Conservation (phyloP, 2,797 vertebrate genomes). For the Gymnothorax javanicus region DNA sequence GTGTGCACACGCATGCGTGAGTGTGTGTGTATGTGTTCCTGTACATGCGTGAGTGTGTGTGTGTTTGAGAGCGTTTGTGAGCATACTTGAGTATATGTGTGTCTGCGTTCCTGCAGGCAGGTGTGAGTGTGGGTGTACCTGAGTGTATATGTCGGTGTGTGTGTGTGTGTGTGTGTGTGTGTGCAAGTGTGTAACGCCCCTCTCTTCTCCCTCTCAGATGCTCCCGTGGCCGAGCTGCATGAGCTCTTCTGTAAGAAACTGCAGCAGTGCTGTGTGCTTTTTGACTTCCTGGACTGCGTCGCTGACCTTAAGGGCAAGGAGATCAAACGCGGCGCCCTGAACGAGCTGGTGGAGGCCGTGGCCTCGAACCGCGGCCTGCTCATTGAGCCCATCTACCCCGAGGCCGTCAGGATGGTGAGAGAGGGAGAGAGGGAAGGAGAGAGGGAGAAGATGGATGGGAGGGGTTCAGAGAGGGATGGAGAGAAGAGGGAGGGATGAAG, state of each 20-base stretch:
- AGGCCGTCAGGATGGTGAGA: constrained; percentile 71
- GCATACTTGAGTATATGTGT: neutral
- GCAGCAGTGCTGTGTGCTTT: constrained; percentile 71
- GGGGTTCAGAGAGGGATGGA: neutral
- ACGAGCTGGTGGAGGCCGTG: constrained; percentile 72
- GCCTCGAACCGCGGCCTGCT: constrained; percentile 70
- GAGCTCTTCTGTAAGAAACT: constrained; percentile 74
- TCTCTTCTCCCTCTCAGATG: constrained; percentile 54
- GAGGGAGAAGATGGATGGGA: neutral
- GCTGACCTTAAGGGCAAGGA: constrained; percentile 75
- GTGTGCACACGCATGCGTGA: neutral
- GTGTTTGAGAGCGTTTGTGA: neutral
- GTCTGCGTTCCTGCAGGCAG: neutral
- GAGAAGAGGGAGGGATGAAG: neutral
- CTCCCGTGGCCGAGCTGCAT: constrained; percentile 67
- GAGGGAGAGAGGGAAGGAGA: neutral
- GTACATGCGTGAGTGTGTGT: neutral
- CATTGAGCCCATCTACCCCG: constrained; percentile 70
- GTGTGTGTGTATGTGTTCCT: neutral
- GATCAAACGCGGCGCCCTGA: constrained; percentile 71
- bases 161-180: too few species aligned
- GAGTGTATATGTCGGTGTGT: neutral
- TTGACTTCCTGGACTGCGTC: constrained; percentile 74
- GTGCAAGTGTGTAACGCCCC: neutral
- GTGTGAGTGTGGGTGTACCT: neutral